Conservation (phyloP, 2,888 invertebrate genomes). For the Watsonalla cultraria region DNA sequence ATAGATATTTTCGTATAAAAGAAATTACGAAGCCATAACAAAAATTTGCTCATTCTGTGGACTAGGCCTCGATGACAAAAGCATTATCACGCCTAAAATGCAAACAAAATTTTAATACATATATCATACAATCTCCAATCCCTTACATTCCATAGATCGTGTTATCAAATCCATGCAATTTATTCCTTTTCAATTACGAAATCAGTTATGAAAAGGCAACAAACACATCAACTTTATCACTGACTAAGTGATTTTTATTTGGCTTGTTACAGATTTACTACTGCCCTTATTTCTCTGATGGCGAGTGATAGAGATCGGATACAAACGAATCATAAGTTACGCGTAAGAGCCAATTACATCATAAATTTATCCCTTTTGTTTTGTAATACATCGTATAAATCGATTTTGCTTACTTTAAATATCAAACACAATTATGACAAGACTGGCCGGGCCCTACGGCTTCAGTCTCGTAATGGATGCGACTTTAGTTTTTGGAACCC, state of each 20-base stretch:
- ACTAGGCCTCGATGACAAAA: too few relatives aligned
- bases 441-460: too few relatives aligned
- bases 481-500: too few relatives aligned
- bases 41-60: too few relatives aligned
- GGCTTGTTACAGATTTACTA: neutral
- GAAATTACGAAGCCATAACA: too few relatives aligned
- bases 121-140: neutral
- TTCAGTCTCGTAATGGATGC: too few relatives aligned
- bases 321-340: conserved; percentile 1
- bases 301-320: conserved; percentile 2
- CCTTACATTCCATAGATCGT: neutral
- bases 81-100: too few relatives aligned
- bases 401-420: too few relatives aligned
- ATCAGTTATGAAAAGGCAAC: neutral
- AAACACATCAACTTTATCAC: neutral
- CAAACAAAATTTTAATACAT: too few relatives aligned
- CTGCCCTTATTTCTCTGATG: conserved; percentile 1
- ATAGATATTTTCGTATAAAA: too few relatives aligned
- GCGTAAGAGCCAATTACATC: neutral
- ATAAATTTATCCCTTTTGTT: neutral
- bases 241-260: neutral
- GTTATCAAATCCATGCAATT: neutral
- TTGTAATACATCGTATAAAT: neutral
- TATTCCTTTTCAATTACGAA: neutral
- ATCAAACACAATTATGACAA: too few relatives aligned